Conservation (phyloP, 2,888 invertebrate species). For the Iselma pallidipennis region DNA sequence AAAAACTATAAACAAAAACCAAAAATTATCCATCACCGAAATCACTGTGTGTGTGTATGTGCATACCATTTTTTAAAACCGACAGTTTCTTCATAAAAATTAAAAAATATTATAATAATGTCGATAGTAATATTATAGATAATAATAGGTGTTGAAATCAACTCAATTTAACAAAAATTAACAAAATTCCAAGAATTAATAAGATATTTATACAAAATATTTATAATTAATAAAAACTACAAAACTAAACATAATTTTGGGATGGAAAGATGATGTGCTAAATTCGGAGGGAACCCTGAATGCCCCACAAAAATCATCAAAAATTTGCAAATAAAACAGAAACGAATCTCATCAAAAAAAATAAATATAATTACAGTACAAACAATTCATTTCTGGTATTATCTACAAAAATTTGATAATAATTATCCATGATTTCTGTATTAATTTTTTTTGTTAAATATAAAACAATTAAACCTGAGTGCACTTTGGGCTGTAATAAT, state of each 20-base stretch:
- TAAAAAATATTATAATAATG: too few relatives aligned
- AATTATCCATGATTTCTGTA: not conserved
- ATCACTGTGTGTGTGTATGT: not conserved
- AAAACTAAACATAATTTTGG: constrained; percentile 32
- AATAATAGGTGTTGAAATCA: too few relatives aligned
- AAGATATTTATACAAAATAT: constrained; percentile 24
- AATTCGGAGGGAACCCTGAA: constrained; percentile 43
- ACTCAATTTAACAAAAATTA: too few relatives aligned
- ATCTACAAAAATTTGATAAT: not conserved
- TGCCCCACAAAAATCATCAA: constrained; percentile 38
- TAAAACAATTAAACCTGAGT: constrained; percentile 19
- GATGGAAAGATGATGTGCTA: not conserved
- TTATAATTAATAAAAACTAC: constrained; percentile 32
- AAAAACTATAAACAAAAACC: not conserved
- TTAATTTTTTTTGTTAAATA: not conserved
- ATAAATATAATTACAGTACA: constrained; percentile 27
- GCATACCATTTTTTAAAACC: too few relatives aligned
- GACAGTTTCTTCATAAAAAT: not conserved
- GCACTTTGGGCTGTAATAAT: constrained; percentile 16
- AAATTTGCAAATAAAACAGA: constrained; percentile 9
- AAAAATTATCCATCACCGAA: not conserved
- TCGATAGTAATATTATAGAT: too few relatives aligned
- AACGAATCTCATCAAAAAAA: constrained; percentile 12
- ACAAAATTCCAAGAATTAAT: constrained; percentile 17
- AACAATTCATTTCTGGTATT: not conserved